A percentile compares a stretch with the other conserved stretches of the same genome.
Evolutionary conservation across 2,888 invertebrate genomes (phyloP).

Genomic region (Exocentrus adspersus): DNA sequence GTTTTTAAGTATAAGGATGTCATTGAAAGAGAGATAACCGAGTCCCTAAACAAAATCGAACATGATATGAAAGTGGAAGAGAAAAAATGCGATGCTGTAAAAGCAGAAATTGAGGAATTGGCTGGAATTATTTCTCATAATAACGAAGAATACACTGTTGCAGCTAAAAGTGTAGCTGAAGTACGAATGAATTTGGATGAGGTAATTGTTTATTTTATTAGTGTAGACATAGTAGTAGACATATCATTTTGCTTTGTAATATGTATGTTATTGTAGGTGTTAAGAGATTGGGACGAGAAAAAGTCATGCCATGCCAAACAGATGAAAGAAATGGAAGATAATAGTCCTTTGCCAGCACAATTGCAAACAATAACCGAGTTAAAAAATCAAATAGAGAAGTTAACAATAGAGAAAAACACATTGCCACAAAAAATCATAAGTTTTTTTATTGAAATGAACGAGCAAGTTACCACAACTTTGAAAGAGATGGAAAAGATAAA

Average conservation of each 20-base stretch:
- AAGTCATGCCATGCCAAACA: conserved; percentile 5
- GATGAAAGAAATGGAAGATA: conserved; percentile 1
- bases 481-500: not conserved
- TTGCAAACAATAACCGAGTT: not conserved
- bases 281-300: conserved; percentile 6
- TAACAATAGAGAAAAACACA: not conserved
- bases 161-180: not conserved
- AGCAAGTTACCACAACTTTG: conserved; percentile 13
- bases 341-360: not conserved
- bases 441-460: conserved; percentile 28
- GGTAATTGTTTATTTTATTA: conserved; percentile 9
- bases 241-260: too few species aligned
- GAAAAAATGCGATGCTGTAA: conserved; percentile 5
- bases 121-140: not conserved
- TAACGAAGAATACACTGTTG: not conserved
- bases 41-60: conserved; percentile 9
- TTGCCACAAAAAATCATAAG: conserved; percentile 6
- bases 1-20: conserved; percentile 7
- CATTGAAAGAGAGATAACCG: conserved; percentile 15
- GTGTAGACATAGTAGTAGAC: too few species aligned
- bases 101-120: conserved; percentile 9
- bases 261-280: conserved; percentile 10
- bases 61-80: conserved; percentile 5
- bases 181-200: conserved; percentile 11
- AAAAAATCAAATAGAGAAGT: not conserved